Percentiles rank a stretch among this genome's conserved stretches.
Conservation (phyloP, 2,113 vertebrate species). For the Tiliqua scincoides region DNA sequence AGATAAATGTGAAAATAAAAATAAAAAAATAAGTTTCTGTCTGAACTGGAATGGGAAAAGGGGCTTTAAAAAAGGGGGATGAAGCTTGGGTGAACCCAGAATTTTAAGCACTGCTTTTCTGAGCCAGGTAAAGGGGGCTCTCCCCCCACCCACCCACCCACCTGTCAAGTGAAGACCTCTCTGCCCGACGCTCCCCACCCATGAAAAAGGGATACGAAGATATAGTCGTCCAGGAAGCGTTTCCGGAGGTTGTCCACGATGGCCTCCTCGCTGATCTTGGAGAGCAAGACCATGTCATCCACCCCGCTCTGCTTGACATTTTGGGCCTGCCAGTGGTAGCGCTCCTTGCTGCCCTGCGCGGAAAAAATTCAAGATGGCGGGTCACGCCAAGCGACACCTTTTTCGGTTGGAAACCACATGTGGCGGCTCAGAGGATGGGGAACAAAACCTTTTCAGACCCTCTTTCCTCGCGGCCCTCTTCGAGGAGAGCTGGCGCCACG, state of each 20-base stretch:
- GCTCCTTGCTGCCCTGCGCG: slow-evolving; percentile 83
- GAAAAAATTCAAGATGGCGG: background rate
- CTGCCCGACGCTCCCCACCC: fast-evolving
- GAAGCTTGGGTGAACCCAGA: too few relatives aligned
- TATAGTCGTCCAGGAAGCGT: slow-evolving; percentile 86
- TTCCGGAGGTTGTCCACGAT: slow-evolving; percentile 88
- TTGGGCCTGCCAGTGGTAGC: slow-evolving; percentile 86
- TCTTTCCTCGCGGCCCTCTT: too few relatives aligned
- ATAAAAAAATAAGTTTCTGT: too few relatives aligned
- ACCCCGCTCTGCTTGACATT: slow-evolving; percentile 85
- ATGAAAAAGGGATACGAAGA: slow-evolving; percentile 81
- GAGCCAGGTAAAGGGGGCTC: too few relatives aligned
- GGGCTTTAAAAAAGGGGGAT: too few relatives aligned
- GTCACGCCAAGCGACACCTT: background rate
- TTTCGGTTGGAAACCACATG: background rate
- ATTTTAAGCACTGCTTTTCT: too few relatives aligned
- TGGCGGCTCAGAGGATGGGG: background rate
- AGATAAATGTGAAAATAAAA: too few relatives aligned
- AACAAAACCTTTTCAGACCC: background rate
- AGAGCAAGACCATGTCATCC: slow-evolving; percentile 87
- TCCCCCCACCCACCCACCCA: background rate
- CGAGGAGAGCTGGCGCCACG: too few relatives aligned
- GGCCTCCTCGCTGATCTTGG: slow-evolving; percentile 85
- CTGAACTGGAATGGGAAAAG: too few relatives aligned
- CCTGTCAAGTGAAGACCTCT: too few relatives aligned